A percentile compares a stretch with the other conserved stretches of the same genome.
Conservation (phyloP, 2,113 vertebrate genomes). For the Regulus satrapa region DNA sequence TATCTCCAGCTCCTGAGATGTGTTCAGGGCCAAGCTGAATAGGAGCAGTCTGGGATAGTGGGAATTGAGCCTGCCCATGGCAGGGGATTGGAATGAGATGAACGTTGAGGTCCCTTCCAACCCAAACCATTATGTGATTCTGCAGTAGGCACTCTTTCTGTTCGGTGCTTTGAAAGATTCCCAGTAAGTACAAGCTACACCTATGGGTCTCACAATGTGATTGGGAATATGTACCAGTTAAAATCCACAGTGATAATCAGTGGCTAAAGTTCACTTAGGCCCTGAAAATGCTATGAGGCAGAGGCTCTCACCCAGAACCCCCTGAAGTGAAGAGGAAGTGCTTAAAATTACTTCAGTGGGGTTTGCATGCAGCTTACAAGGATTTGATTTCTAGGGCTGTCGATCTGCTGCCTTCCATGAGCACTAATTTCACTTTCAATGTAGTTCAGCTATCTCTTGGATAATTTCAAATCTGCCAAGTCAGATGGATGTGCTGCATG, state of each 20-base stretch:
- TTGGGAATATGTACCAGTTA: not conserved
- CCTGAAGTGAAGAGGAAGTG: not conserved
- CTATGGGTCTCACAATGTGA: not conserved
- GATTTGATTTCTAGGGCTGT: not conserved
- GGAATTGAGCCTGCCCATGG: not conserved
- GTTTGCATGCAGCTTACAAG: not conserved
- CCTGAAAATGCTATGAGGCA: fast-evolving
- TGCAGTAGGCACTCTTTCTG: not conserved
- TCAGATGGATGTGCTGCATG: not conserved
- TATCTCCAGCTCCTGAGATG: fast-evolving
- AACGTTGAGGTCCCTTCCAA: not conserved
- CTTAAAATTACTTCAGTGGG: not conserved
- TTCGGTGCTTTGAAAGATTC: not conserved
- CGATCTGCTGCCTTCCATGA: not conserved
- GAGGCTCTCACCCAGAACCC: not conserved
- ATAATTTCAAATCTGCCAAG: conserved; percentile 40
- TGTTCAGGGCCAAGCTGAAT: fast-evolving
- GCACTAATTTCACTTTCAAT: conserved; percentile 14
- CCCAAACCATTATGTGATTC: not conserved
- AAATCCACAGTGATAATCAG: not conserved
- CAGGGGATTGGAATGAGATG: not conserved
- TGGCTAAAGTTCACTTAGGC: not conserved
- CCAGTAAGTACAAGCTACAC: not conserved
- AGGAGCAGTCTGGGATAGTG: not conserved
- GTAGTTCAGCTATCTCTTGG: not conserved